Evolutionary conservation across 2,888 invertebrate species (phyloP), one percentile per base, ranked within the genome.

Genomic region (Mallateleia sp.): DNA sequence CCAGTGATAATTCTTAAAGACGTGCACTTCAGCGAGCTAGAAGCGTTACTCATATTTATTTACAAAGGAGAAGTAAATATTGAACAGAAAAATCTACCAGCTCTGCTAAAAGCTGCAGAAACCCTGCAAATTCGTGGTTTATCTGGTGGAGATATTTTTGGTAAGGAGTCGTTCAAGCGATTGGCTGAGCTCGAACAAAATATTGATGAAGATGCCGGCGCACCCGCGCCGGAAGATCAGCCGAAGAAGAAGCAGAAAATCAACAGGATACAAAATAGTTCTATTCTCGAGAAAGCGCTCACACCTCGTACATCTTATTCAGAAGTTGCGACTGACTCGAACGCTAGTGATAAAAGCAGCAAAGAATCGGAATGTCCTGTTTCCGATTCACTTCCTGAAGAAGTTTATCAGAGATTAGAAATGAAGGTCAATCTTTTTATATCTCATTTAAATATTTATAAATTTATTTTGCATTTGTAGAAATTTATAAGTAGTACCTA

Each of bases 31-130:
- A 96, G 96, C 88, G 97, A 97, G 91, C 95, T n/a, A n/a, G 96
- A 96, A 91, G 96, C 97, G 32, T 93, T 97, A 64, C 95, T 97
- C 89, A 96, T 96, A 92, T 97, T 97, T 94, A 97, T 97, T 96
- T 97, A 97, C 93, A 97, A 97, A 92, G 97, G 97, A 7, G 97
- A 97, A 94, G 97, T 97, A 22, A 97, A 97, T 95, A 97, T 97
- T 60, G 97, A 97, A 60, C 97, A 97, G 92, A 97, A 97, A 91
- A 97, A 97, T 92, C 95, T 97, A 89, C 96, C 97, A 52, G 96
- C 97, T 77, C 95, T 97, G 66, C 94, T 97, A 83, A 97, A 97
- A 94, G 97, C 97, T 45, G 97, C 97, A 0, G 97, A 97, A 92
- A 96, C 96, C 7, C 94, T 97, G 77, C 96, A 97, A 93, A 97